Base-by-base conservation (phyloP, 2,888 invertebrate species). In the Andrena praecox region DNA sequence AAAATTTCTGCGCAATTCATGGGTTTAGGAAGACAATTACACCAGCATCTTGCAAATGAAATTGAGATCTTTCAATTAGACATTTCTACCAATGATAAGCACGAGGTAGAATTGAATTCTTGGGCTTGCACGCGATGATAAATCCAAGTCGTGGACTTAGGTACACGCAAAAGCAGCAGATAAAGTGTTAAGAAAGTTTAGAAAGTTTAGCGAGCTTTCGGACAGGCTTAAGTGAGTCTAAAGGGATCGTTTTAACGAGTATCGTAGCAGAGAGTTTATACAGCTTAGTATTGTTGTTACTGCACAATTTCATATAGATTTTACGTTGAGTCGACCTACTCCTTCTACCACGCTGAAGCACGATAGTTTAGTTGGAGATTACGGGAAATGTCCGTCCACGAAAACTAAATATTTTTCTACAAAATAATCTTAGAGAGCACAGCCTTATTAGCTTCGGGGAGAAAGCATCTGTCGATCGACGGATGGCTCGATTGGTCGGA, bases 401-500 rank as follows among this genome's bases (percentile, higher is more conserved):
- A 52, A 8, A 20, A 27, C 8, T 24, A 56, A 56, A 56, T 27
- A 56, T 56, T 56, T 56, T 56, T 24, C 24, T 27, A 27, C 56
- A 24, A 56, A 56, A 56, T 10, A 24, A 27, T 56, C 27, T 56
- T 56, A 56, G 10, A 24, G 24, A 24, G 10, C 12, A 27, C n/a
- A 24, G 24, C 24, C 56, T 56, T 24, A 56, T 56, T 56, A 56
- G 56, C 56, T 56, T 56, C 27, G 56, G 10, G 24, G 24, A 56
- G 56, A 56, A 56, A 56, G 56, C 52, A 52, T 20, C 52, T 52
- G 52, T 20, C 20, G 52, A 52, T n/a, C 52, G 20, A 8, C 52
- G 52, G 8, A 52, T 52, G 56, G 56, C 24, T 24, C 4, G 56
- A 56, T 56, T 56, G 56, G 56, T 24, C 24, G 10, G 56, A 27